Evolutionary conservation across 2,888 invertebrate species (phyloP).

Genomic region (Apotomis betuletana): DNA sequence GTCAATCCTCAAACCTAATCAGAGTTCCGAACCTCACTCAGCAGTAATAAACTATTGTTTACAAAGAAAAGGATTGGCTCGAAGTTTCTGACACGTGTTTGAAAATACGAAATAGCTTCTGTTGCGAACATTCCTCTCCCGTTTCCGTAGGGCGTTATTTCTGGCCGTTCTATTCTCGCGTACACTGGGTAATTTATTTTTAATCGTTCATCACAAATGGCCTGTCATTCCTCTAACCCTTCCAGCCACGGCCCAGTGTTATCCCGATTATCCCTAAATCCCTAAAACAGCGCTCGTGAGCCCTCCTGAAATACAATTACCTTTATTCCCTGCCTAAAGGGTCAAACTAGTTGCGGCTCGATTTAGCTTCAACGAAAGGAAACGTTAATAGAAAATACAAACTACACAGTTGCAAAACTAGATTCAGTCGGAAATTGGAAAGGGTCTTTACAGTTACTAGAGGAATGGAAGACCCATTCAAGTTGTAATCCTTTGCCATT

Average conservation of each 20-base stretch:
- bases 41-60: conserved; percentile 6
- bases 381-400: neutral
- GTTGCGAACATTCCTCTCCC: conserved; percentile 21
- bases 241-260: conserved; percentile 30
- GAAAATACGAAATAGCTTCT: conserved; percentile 13
- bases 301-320: conserved; percentile 50
- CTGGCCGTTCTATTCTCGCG: conserved; percentile 14
- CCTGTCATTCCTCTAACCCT: conserved; percentile 47
- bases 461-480: too few relatives aligned
- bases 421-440: too few relatives aligned
- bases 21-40: too few relatives aligned
- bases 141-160: conserved; percentile 24
- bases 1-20: too few relatives aligned
- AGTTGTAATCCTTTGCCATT: too few relatives aligned
- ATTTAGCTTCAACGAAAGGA: neutral
- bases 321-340: conserved; percentile 46
- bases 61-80: conserved; percentile 6
- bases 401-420: neutral
- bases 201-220: conserved; percentile 31
- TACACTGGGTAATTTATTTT: conserved; percentile 16
- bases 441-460: too few relatives aligned
- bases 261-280: conserved; percentile 41
- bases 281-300: conserved; percentile 24
- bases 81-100: conserved; percentile 11
- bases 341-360: conserved; percentile 23